phyloP scores from a whole-genome alignment of 2,113 vertebrate genomes.

The Melanerpes formicivorus region DNA sequence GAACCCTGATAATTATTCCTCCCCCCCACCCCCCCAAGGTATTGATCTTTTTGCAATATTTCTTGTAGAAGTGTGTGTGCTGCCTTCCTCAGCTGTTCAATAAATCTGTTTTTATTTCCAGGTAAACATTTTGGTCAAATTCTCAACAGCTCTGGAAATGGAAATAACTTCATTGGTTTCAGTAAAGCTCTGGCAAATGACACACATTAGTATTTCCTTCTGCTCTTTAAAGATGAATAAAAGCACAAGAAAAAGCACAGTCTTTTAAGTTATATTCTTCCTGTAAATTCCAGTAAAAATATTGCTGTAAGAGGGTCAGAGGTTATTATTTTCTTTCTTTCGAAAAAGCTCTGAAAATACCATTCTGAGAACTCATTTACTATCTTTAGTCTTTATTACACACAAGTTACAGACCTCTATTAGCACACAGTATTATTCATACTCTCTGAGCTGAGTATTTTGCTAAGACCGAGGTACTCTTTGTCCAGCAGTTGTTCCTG shows the following conservation, averaged over 20 bases:
- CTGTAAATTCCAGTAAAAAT: not conserved
- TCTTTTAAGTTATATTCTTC: not conserved
- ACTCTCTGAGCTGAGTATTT: not conserved
- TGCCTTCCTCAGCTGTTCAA: not conserved
- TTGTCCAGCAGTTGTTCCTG: not conserved
- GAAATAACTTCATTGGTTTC: not conserved
- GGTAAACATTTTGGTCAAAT: not conserved
- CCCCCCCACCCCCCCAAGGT: not conserved
- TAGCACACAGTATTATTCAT: not conserved
- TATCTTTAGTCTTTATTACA: not conserved
- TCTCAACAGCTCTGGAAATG: not conserved
- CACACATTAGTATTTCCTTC: not conserved
- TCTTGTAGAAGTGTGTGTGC: not conserved
- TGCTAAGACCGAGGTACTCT: not conserved
- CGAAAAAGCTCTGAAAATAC: not conserved
- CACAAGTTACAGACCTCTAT: not conserved
- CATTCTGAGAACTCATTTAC: not conserved
- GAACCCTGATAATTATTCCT: not conserved
- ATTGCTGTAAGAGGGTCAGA: not conserved
- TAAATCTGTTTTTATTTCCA: not conserved
- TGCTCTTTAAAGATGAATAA: not conserved
- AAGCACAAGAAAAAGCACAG: not conserved
- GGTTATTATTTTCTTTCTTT: not conserved
- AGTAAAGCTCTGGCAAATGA: not conserved
- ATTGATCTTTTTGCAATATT: not conserved